These are phyloP conservation scores for Drosophila parvula DNA, from an alignment of 1,140 invertebrate genomes.

Conservation along the genomic window DNA sequence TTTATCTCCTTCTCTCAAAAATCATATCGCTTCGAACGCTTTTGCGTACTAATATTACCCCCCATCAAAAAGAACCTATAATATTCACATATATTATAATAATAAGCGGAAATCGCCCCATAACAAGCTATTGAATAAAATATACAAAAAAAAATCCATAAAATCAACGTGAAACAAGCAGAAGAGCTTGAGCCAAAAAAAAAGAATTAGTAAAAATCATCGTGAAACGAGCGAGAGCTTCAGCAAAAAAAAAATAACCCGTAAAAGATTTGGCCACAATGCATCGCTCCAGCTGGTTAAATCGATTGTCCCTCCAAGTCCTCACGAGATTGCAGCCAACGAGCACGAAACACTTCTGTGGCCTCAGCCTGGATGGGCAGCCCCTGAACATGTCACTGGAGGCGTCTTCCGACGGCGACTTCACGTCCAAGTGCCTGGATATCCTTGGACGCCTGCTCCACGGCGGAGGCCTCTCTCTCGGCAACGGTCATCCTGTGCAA, in stretches of 20 bases:
- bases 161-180: background rate
- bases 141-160: too few relatives aligned
- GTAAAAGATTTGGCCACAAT: background rate
- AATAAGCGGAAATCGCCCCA: too few relatives aligned
- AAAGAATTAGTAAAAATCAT: background rate
- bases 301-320: background rate
- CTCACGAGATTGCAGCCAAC: background rate
- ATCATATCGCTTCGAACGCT: too few relatives aligned
- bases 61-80: too few relatives aligned
- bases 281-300: background rate
- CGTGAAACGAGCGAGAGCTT: background rate
- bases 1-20: too few relatives aligned
- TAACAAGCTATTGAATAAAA: too few relatives aligned
- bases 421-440: background rate
- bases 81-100: too few relatives aligned
- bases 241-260: background rate
- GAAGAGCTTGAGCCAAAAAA: conserved; percentile 3
- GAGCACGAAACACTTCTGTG: background rate
- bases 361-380: background rate
- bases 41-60: too few relatives aligned
- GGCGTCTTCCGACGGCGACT: too few relatives aligned
- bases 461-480: background rate
- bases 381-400: background rate
- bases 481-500: background rate
- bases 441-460: conserved; percentile 2